A percentile compares a stretch with the other conserved stretches of the same genome.
phyloP scores from a whole-genome alignment of 2,888 invertebrate species.

The Megamerina dolium region DNA sequence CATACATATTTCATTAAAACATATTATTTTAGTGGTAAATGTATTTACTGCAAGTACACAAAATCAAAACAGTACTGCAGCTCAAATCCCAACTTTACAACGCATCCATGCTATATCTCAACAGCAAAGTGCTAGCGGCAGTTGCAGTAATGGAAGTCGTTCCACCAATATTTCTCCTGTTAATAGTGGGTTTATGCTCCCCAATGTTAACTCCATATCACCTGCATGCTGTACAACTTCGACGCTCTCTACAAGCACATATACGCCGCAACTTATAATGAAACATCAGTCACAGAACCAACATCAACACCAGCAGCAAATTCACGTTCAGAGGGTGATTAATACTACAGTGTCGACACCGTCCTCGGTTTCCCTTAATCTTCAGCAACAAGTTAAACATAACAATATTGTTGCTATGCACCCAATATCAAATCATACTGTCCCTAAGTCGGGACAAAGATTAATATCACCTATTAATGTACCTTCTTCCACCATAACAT shows the following conservation, averaged over 20 bases:
- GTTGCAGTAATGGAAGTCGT: slow-evolving; percentile 21
- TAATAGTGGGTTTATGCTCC: not conserved
- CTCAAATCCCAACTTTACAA: slow-evolving; percentile 24
- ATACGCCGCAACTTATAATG: slow-evolving; percentile 16
- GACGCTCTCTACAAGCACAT: no score
- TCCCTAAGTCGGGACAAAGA: not conserved
- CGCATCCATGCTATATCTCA: slow-evolving; percentile 29
- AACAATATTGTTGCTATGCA: slow-evolving; percentile 29
- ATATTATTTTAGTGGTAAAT: slow-evolving; percentile 33
- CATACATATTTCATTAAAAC: not conserved
- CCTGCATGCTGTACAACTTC: no score
- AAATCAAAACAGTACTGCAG: slow-evolving; percentile 16
- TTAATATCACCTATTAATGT: slow-evolving; percentile 15
- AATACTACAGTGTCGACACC: slow-evolving; percentile 11
- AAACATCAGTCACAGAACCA: slow-evolving; percentile 25
- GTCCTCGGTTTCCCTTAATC: slow-evolving; percentile 5
- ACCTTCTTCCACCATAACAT: slow-evolving; percentile 25
- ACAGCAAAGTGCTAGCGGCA: slow-evolving; percentile 15
- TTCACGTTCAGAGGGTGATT: slow-evolving; percentile 5
- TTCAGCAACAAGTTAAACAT: slow-evolving; percentile 25
- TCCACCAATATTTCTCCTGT: slow-evolving; percentile 8
- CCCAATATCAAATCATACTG: slow-evolving; percentile 22
- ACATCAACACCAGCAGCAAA: slow-evolving; percentile 16
- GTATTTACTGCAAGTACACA: slow-evolving; percentile 32
- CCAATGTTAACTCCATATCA: no score